phyloP scores from a whole-genome alignment of 2,888 invertebrate genomes.

The Drosophila meridionalis region DNA sequence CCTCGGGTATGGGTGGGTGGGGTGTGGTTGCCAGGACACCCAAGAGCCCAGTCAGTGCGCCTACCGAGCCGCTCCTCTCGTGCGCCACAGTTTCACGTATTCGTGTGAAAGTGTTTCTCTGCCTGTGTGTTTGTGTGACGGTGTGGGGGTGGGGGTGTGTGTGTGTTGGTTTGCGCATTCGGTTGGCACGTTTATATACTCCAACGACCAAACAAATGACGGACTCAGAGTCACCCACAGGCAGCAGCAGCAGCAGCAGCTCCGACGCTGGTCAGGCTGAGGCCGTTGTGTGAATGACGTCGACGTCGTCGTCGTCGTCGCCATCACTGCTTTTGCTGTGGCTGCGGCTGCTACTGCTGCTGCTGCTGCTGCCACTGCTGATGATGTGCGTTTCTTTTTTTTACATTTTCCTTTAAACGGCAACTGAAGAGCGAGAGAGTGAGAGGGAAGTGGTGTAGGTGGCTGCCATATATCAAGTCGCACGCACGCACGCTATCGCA shows the following conservation, averaged over 20 bases:
- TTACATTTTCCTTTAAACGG: slow-evolving; percentile 56
- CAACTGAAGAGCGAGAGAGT: slow-evolving; percentile 8
- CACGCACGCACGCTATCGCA: slow-evolving; percentile 56
- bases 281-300: slow-evolving; percentile 48
- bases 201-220: slow-evolving; percentile 63
- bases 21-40: slow-evolving; percentile 8
- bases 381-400: slow-evolving; percentile 59
- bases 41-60: slow-evolving; percentile 30
- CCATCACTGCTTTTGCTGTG: slow-evolving; percentile 5
- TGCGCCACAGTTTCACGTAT: slow-evolving; percentile 3
- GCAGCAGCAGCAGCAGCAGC: slow-evolving; percentile 26
- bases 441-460: neutral
- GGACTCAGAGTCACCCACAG: slow-evolving; percentile 52
- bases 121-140: slow-evolving; percentile 2
- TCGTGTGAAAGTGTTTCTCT: slow-evolving; percentile 42
- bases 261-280: slow-evolving; percentile 53
- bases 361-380: slow-evolving; percentile 25
- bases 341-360: slow-evolving; percentile 4
- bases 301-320: slow-evolving; percentile 26
- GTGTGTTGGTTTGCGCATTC: slow-evolving; percentile 45
- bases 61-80: slow-evolving; percentile 11
- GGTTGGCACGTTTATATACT: slow-evolving; percentile 71
- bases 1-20: neutral
- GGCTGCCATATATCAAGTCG: slow-evolving; percentile 46
- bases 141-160: slow-evolving; percentile 13